Base-by-base conservation (phyloP, 2,797 vertebrate species). In the Clarias platycephalus region DNA sequence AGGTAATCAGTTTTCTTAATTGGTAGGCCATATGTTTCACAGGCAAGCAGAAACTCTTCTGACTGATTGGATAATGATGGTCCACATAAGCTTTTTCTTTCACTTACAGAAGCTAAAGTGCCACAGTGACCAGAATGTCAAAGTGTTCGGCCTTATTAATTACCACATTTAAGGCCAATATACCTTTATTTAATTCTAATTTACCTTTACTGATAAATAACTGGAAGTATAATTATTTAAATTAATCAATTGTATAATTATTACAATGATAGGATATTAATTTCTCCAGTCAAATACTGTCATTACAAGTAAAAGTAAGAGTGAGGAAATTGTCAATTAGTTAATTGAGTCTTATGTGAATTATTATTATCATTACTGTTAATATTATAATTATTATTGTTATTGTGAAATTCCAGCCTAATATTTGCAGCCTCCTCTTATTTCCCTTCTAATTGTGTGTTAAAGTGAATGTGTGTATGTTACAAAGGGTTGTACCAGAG, bases 401-500 rank as follows among this genome's bases (percentile, higher is more conserved):
- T 2, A 34, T 79, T 40, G 2, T 49, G 3, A 20, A 49, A 22
- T 28, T 53, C 40, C 22, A 40, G 10, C 12, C 18, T 60, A 15
- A 28, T 60, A 24, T 37, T 13, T 60, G 55, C 57, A 13, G 31
- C 44, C 24, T 40, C 20, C 24, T 78, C 4, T 26, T 79, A 0
- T n/a, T n/a, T 57, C 64, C 58, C n/a, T 20, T 15, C 16, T 34
- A 76, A 79, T 28, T 62, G 26, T 80, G 62, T 78, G 37, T 24
- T 9, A 6, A 58, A 66, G 76, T 64, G 58, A 77, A 74, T 22
- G 67, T 60, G 72, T 62, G 62, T 8, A 57, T 80, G 76, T 80
- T 80, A 40, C 79, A 84, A 67, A 84, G 76, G 87, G 75, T 85
- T 80, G 67, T 81, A 84, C 86, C 77, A 71, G 60, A 80, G 83